Base-by-base conservation (phyloP, 2,888 invertebrate genomes). In the Oconnorella tubifera region DNA sequence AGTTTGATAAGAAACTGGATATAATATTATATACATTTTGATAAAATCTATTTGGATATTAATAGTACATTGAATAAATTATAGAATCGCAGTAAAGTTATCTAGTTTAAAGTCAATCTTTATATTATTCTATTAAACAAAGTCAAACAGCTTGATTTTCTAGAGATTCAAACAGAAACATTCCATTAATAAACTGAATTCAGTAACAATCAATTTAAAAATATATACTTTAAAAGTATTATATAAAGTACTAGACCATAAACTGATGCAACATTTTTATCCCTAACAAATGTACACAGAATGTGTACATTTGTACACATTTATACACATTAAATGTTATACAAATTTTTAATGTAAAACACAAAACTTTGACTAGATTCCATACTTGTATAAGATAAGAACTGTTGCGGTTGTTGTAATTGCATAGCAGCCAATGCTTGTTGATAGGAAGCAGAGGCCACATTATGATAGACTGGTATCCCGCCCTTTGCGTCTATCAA, bases 401-500 rank as follows among this genome's bases (percentile, higher is more conserved):
- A 23, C 53, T 51, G 53, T 27, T 51, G 53, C 40, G 6, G 40
- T 51, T 51, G 53, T 27, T 51, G 53, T 27, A 19, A 27, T 27
- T 51, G 53, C 53, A 51, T 6, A 19, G 53, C 53, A 14, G 40
- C 40, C 4, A 51, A 27, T 27, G 10, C 14, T 51, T 51, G 53
- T 19, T 51, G 25, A 25, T 6, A 6, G 4, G 53, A 19, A 6
- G 53, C 53, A 19, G 10, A 19, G 14, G 10, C 25, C 14, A 51
- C 53, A 19, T 4, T 19, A 4, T 51, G 50, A 32, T 60, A 60
- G 23, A 60, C 50, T n/a, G 60, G 60, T 50, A 60, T 14, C n/a
- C 60, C 60, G 25, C 60, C 31, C 50, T 60, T 48, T 0, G 60
- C 50, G 50, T 60, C 50, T 6, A 60, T 6, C 29, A 60, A 14